These are phyloP conservation scores for Zoanthus solanderi DNA, from an alignment of 92 coral and sea anemone genomes.

Conservation along the genomic window DNA sequence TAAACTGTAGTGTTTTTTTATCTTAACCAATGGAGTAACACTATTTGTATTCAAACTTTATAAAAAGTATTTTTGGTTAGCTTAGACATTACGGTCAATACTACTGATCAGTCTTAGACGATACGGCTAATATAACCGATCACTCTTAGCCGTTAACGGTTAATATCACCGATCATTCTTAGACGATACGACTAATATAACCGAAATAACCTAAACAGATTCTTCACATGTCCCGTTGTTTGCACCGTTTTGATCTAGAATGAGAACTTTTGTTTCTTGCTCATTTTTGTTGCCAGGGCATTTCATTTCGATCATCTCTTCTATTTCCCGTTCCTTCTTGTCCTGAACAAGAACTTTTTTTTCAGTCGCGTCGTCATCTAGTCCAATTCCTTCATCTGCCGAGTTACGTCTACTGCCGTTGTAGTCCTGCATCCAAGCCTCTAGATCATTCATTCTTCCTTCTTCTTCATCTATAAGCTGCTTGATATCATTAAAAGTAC, in stretches of 20 bases:
- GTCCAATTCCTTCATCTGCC: constrained; percentile 38
- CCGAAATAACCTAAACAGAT: background rate
- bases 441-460: background rate
- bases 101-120: too few relatives aligned
- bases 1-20: too few relatives aligned
- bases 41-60: too few relatives aligned
- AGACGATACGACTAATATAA: too few relatives aligned
- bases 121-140: too few relatives aligned
- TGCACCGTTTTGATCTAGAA: background rate
- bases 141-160: too few relatives aligned
- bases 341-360: background rate
- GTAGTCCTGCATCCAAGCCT: constrained; percentile 8
- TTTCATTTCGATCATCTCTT: background rate
- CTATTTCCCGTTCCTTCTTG: background rate
- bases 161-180: too few relatives aligned
- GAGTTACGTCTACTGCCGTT: background rate
- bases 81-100: too few relatives aligned
- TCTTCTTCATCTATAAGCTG: constrained; percentile 25
- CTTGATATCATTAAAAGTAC: constrained; percentile 5
- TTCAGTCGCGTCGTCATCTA: constrained; percentile 13
- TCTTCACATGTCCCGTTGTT: background rate
- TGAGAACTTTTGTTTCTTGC: background rate
- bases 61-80: too few relatives aligned
- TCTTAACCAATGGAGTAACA: too few relatives aligned
- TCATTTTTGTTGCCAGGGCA: background rate